phyloP scores from a whole-genome alignment of 2,797 vertebrate genomes.

The Benthosema pterotum region DNA sequence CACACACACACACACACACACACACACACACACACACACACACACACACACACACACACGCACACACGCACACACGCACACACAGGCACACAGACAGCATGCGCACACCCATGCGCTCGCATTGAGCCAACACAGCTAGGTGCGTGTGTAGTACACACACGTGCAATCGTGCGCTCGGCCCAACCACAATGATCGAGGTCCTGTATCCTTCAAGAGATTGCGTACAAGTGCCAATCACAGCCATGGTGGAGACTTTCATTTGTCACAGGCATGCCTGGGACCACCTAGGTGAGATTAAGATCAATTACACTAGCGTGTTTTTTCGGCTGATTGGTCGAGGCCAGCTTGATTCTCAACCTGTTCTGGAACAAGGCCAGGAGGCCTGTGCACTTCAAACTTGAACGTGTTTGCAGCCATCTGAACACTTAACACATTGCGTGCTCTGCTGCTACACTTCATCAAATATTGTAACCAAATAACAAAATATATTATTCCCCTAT shows the following conservation, averaged over 20 bases:
- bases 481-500: too few relatives aligned
- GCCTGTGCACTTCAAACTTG: too few relatives aligned
- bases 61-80: conserved; percentile 8
- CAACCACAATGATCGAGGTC: conserved; percentile 38
- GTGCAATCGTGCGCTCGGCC: conserved; percentile 23
- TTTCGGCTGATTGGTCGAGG: conserved; percentile 31
- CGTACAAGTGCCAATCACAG: conserved; percentile 50
- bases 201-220: conserved; percentile 43
- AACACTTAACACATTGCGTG: too few relatives aligned
- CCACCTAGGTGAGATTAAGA: conserved; percentile 32
- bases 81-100: conserved; percentile 25
- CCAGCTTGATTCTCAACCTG: too few relatives aligned
- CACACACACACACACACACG: conserved; percentile 17
- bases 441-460: too few relatives aligned
- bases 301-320: conserved; percentile 28
- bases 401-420: too few relatives aligned
- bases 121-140: too few relatives aligned
- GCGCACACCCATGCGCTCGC: conserved; percentile 11
- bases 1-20: conserved; percentile 6
- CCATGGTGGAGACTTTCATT: conserved; percentile 18
- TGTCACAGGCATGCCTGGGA: background rate
- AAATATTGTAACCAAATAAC: too few relatives aligned
- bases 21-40: conserved; percentile 7
- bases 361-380: too few relatives aligned
- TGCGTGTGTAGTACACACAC: background rate